A percentile compares a stretch with the other conserved stretches of the same genome.
These are phyloP conservation scores for Leptopilina boulardi DNA, from an alignment of 1,140 invertebrate species.

Conservation along the genomic window DNA sequence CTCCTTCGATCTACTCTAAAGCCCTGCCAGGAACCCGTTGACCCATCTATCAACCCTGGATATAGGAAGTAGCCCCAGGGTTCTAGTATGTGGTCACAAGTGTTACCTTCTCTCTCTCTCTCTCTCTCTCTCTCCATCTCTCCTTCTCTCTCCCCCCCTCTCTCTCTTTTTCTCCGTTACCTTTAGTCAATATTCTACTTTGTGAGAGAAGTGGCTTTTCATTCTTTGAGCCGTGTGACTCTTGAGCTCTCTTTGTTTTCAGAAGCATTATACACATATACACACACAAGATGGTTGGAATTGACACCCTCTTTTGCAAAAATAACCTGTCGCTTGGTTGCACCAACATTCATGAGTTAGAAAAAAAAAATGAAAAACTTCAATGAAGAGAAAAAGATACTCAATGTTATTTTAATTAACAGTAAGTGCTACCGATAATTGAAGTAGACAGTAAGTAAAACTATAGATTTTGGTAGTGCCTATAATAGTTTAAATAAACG, in stretches of 20 bases:
- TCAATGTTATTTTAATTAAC: no score
- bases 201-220: not conserved
- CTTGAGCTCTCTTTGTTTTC: constrained; percentile 18
- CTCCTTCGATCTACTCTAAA: constrained; percentile 31
- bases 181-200: constrained; percentile 14
- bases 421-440: no score
- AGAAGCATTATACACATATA: not conserved
- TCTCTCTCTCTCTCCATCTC: not conserved
- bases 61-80: constrained; percentile 29
- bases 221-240: not conserved
- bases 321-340: not conserved
- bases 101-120: not conserved
- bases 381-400: not conserved
- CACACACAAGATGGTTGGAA: not conserved
- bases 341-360: not conserved
- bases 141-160: not conserved
- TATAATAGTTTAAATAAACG: no score
- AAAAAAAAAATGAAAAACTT: not conserved
- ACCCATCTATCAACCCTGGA: constrained; percentile 30
- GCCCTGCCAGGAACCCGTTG: constrained; percentile 29
- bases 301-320: constrained; percentile 24
- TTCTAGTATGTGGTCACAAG: constrained; percentile 25
- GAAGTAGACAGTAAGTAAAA: no score
- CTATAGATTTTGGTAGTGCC: no score
- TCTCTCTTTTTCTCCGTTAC: not conserved